Evolutionary conservation across 2,888 invertebrate genomes (phyloP).

Genomic region (Coelinius sp.): DNA sequence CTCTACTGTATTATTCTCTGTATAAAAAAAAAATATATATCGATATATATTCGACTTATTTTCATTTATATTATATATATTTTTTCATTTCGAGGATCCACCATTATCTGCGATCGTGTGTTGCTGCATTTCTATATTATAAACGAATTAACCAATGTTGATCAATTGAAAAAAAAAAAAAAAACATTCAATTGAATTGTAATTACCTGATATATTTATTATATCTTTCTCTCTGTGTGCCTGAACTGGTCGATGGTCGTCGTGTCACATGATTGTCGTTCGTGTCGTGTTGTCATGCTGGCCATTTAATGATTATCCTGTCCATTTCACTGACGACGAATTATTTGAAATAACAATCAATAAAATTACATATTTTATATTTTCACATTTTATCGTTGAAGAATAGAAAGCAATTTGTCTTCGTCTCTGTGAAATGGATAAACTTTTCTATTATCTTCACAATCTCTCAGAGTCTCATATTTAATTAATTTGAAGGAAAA

Average conservation of each 20-base stretch:
- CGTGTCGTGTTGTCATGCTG: slow-evolving; percentile 72
- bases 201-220: slow-evolving; percentile 32
- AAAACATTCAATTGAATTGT: neutral
- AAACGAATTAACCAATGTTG: neutral
- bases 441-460: neutral
- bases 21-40: slow-evolving; percentile 31
- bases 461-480: neutral
- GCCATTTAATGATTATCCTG: slow-evolving; percentile 59
- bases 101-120: slow-evolving; percentile 32
- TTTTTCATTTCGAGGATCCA: slow-evolving; percentile 54
- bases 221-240: slow-evolving; percentile 69
- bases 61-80: slow-evolving; percentile 24
- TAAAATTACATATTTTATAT: neutral
- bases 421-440: neutral
- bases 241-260: slow-evolving; percentile 71
- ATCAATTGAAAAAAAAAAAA: too few species aligned
- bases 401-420: neutral
- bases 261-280: slow-evolving; percentile 71
- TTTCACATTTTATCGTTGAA: neutral
- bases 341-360: neutral
- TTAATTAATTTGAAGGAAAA: neutral
- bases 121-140: slow-evolving; percentile 28
- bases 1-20: slow-evolving; percentile 34
- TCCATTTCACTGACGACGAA: slow-evolving; percentile 32
- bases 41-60: slow-evolving; percentile 2